Base-by-base conservation (phyloP, 2,888 invertebrate species). In the Cryptosula pallasiana region DNA sequence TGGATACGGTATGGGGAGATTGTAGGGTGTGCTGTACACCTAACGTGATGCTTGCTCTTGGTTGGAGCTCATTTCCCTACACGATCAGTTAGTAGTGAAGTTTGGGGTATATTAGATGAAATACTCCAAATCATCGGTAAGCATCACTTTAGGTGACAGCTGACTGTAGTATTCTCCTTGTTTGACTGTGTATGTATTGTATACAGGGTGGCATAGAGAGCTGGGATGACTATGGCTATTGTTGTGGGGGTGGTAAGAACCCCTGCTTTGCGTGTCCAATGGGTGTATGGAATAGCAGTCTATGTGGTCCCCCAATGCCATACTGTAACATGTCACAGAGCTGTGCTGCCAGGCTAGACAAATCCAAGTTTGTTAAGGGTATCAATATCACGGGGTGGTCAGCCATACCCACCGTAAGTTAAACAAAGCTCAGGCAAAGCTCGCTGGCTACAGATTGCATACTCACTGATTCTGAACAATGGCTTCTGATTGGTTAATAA, bases 321-420 rank as follows among this genome's bases (percentile, higher is more conserved):
- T 81, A 76, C 63, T 82, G 81, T 71, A 75, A 78, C 70, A 78
- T 78, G 76, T 76, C 77, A 9, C 79, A 81, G 72, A 80, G 80
- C 72, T 82, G 81, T 74, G 76, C 74, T 0, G 76, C 76, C 0
- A 80, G 80, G 72, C 72, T 80, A 13, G 73, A 81, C 72, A 74
- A 75, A 3, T 71, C 75, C 5, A 80, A 80, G 72, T 82, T 80
- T 75, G 78, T 81, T 0, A 74, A 78, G 0, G 79, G 79, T 3
- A 73, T 82, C 23, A 79, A 78, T 69, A 77, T 81, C 1, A 71
- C 73, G 0, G 78, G 77, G 32, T 82, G 81, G 81, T 78, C 79
- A 71, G 78, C 78, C 1, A 73, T 80, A 29, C 75, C 76, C 55
- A 32, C 78, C 77, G 80, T 79, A 73, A 71, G 55, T 71, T n/a